Evolutionary conservation across 2,888 invertebrate genomes (phyloP).

Genomic region (Lepidocyrtinus sp.): DNA sequence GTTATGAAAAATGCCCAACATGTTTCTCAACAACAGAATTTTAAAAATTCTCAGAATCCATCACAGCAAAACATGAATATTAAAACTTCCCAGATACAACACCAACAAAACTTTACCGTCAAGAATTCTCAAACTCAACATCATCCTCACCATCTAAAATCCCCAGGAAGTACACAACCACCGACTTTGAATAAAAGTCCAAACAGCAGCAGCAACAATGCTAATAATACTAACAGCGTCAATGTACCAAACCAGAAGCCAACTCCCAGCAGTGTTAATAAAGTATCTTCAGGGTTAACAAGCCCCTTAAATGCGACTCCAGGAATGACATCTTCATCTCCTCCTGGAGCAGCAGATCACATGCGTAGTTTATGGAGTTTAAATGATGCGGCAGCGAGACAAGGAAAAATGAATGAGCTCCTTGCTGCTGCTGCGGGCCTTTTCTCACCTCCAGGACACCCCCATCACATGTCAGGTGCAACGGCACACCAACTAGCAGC

Average conservation of each 20-base stretch:
- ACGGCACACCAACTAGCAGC: constrained; percentile 52
- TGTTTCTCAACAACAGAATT: constrained; percentile 16
- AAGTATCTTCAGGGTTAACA: constrained; percentile 17
- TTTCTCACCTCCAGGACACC: constrained; percentile 59
- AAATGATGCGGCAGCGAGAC: constrained; percentile 72
- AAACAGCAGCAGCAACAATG: constrained; percentile 22
- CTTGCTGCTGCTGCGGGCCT: constrained; percentile 63
- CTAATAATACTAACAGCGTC: neutral
- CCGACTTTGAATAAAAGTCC: neutral
- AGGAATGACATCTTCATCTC: constrained; percentile 66
- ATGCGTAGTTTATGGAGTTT: constrained; percentile 77
- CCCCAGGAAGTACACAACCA: too few relatives aligned
- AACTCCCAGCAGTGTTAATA: constrained; percentile 17
- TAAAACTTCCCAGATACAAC: neutral
- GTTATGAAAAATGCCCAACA: constrained; percentile 12
- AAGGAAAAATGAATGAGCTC: constrained; percentile 67
- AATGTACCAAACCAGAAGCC: neutral
- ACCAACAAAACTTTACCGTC: too few relatives aligned
- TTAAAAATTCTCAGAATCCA: constrained; percentile 17
- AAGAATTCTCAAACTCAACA: too few relatives aligned
- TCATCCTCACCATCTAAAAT: neutral
- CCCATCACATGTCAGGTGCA: constrained; percentile 31
- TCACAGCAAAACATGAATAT: constrained; percentile 23
- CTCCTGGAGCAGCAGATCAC: constrained; percentile 63
- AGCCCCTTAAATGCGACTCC: constrained; percentile 48